A percentile compares a stretch with the other conserved stretches of the same genome.
phyloP scores from a whole-genome alignment of 2,888 invertebrate genomes.

The Callyntrura guangdongensis region DNA sequence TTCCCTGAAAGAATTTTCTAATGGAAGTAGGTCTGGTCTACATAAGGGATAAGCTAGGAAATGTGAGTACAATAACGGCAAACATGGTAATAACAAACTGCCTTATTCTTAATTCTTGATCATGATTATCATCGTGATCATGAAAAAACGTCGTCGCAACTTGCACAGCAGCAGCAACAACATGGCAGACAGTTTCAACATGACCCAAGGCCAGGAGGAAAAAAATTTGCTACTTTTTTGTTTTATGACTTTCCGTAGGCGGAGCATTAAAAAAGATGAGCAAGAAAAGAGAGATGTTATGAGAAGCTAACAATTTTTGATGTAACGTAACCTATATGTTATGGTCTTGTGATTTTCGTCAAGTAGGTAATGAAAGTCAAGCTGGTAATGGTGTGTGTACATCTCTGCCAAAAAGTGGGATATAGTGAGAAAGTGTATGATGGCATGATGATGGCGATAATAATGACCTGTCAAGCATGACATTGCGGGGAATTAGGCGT shows the following conservation, averaged over 20 bases:
- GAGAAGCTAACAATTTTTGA: conserved; percentile 60
- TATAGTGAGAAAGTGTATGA: neutral
- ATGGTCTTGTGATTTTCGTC: conserved; percentile 27
- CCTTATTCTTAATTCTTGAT: conserved; percentile 44
- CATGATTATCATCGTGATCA: neutral
- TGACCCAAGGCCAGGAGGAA: conserved; percentile 68
- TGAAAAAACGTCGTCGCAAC: conserved; percentile 33
- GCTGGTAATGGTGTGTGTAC: conserved; percentile 20
- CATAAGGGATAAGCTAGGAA: neutral
- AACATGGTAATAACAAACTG: conserved; percentile 22
- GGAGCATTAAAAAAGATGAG: conserved; percentile 55
- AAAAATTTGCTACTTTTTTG: conserved; percentile 60
- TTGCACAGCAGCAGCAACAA: neutral
- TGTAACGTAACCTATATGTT: conserved; percentile 41
- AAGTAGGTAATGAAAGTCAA: conserved; percentile 17
- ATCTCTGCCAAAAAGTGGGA: conserved; percentile 52
- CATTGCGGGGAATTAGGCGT: conserved; percentile 36
- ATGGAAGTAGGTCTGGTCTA: neutral
- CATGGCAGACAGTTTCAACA: neutral
- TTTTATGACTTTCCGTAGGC: conserved; percentile 72
- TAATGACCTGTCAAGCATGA: conserved; percentile 55
- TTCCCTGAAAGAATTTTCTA: conserved; percentile 14
- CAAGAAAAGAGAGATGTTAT: conserved; percentile 50
- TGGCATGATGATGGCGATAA: conserved; percentile 44
- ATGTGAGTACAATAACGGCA: conserved; percentile 11